A percentile compares a stretch with the other conserved stretches of the same genome.
Conservation (phyloP, 2,797 vertebrate species). For the Geotrypetes seraphini region DNA sequence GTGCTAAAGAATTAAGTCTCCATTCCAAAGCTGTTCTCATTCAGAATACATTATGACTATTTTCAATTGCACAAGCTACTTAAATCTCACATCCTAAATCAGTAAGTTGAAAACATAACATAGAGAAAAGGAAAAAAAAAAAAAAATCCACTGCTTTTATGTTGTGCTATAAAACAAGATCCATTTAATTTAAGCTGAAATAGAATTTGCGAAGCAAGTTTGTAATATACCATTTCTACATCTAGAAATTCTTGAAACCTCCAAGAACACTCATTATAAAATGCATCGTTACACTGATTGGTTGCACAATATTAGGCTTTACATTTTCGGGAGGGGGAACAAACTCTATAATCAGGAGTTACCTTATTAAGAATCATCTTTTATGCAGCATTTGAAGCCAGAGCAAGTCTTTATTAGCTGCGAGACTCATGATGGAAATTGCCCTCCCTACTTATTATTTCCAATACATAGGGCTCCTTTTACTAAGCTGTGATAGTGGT, state of each 20-base stretch:
- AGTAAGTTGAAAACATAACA: conserved; percentile 16
- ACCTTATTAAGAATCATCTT: too few relatives aligned
- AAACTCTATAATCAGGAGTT: too few relatives aligned
- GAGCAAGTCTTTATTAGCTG: too few relatives aligned
- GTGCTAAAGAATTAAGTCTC: conserved; percentile 60
- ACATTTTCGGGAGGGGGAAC: too few relatives aligned
- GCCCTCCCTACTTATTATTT: too few relatives aligned
- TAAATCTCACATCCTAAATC: conserved; percentile 37
- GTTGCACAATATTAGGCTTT: too few relatives aligned
- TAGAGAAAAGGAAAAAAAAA: conserved; percentile 18
- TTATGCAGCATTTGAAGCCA: too few relatives aligned
- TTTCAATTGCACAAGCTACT: conserved; percentile 38
- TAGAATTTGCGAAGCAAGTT: conserved; percentile 23
- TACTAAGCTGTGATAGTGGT: too few relatives aligned
- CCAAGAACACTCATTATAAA: conserved; percentile 29
- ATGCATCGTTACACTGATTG: too few relatives aligned
- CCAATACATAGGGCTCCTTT: too few relatives aligned
- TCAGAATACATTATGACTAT: conserved; percentile 36
- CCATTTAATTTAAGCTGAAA: conserved; percentile 28
- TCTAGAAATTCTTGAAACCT: conserved; percentile 28
- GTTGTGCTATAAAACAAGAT: conserved; percentile 21
- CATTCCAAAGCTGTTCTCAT: conserved; percentile 54
- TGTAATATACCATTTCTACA: conserved; percentile 23
- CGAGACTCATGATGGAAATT: too few relatives aligned
- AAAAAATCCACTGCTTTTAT: conserved; percentile 23